These are phyloP conservation scores for Perognathus longimembris DNA, from an alignment of 2,113 vertebrate species.

Conservation along the genomic window DNA sequence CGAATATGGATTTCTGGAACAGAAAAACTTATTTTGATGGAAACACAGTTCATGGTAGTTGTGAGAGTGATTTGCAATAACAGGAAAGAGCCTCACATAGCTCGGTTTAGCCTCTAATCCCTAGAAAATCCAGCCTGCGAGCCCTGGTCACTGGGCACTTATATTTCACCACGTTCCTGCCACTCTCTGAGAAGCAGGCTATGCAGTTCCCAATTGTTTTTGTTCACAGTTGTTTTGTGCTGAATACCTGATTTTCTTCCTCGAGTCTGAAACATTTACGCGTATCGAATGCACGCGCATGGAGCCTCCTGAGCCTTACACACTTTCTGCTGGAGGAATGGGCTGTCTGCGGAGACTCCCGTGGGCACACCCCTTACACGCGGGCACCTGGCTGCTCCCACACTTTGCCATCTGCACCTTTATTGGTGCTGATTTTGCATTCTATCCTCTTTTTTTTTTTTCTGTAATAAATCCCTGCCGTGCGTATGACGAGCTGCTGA, in stretches of 20 bases:
- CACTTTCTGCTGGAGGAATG: neutral
- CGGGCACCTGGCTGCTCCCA: neutral
- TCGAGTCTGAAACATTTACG: neutral
- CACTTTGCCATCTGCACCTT: fast-evolving
- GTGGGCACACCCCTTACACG: neutral
- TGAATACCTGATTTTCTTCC: neutral
- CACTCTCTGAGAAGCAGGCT: neutral
- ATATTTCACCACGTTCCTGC: neutral
- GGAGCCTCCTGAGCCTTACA: neutral
- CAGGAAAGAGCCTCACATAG: no score
- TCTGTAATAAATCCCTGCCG: slow-evolving; percentile 1
- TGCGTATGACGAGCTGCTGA: neutral
- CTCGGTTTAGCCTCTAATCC: neutral
- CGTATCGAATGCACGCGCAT: neutral
- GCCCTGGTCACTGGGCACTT: neutral
- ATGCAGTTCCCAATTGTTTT: neutral
- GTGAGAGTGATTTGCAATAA: neutral
- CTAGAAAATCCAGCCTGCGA: neutral
- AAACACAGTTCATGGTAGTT: neutral
- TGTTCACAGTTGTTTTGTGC: neutral
- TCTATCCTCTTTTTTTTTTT: neutral
- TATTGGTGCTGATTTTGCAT: neutral
- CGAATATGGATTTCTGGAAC: neutral
- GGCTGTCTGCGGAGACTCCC: neutral
- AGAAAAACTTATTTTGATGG: neutral